A percentile compares a stretch with the other conserved stretches of the same genome.
These are phyloP conservation scores for Clarias macrocephalus DNA, from an alignment of 2,113 vertebrate species.

Conservation along the genomic window DNA sequence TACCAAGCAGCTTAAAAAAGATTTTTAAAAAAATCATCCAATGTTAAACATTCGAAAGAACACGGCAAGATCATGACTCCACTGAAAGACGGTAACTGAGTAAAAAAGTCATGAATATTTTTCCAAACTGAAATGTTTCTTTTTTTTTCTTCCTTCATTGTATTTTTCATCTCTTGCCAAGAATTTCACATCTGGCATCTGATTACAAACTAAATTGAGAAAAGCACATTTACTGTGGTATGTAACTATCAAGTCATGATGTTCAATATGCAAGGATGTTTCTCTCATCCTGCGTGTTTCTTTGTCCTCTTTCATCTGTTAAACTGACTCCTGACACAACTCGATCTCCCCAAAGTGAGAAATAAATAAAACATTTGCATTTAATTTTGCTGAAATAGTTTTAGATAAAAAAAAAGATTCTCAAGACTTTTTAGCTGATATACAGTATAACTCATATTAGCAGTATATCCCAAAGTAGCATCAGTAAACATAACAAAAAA, in stretches of 20 bases:
- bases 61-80: not conserved
- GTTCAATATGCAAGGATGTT: not conserved
- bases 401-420: not conserved
- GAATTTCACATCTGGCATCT: not conserved
- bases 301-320: too few species aligned
- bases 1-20: too few species aligned
- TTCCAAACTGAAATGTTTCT: not conserved
- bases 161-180: too few species aligned
- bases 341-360: not conserved
- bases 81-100: not conserved
- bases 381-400: not conserved
- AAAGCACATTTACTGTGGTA: not conserved
- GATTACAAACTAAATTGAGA: not conserved
- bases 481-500: too few species aligned
- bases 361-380: not conserved
- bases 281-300: not conserved
- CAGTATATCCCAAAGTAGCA: not conserved
- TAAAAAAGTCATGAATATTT: not conserved
- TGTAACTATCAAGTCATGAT: not conserved
- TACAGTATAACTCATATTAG: too few species aligned
- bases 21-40: too few species aligned
- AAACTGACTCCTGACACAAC: not conserved
- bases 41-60: not conserved
- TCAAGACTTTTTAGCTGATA: not conserved
- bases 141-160: not conserved